A percentile compares a stretch with the other conserved stretches of the same genome.
These are phyloP conservation scores for Formicarius rufipectus DNA, from an alignment of 2,113 vertebrate species.

Conservation along the genomic window DNA sequence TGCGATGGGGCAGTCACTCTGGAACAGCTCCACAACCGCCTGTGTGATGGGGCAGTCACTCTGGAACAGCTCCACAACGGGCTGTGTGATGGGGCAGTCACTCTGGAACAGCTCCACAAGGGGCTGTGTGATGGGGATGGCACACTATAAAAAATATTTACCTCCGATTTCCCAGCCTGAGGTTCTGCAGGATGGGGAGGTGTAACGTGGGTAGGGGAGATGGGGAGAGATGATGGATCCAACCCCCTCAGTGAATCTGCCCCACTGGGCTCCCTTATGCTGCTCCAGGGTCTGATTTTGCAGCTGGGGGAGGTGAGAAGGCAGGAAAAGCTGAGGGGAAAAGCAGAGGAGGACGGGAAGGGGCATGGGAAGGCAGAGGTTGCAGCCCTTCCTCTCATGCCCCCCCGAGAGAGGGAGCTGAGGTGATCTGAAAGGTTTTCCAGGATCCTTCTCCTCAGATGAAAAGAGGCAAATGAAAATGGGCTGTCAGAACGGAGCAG, in stretches of 20 bases:
- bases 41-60: too few species aligned
- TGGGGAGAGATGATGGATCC: accelerated
- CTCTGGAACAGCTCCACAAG: background rate
- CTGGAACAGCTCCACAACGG: too few species aligned
- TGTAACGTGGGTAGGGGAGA: background rate
- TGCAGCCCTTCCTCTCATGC: background rate
- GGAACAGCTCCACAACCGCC: too few species aligned
- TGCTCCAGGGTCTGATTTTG: background rate
- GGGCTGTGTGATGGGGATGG: background rate
- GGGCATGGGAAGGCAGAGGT: constrained; percentile 44
- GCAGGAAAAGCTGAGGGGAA: background rate
- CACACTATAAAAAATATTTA: background rate
- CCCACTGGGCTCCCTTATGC: background rate
- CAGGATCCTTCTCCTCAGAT: background rate
- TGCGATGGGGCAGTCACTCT: too few species aligned
- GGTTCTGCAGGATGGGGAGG: background rate
- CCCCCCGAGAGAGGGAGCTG: background rate
- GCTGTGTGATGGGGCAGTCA: too few species aligned
- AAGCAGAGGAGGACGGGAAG: background rate
- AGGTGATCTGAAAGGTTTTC: background rate
- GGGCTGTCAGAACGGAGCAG: background rate
- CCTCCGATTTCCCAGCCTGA: background rate
- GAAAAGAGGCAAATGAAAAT: background rate
- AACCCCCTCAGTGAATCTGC: accelerated
- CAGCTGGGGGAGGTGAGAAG: background rate